phyloP scores from a whole-genome alignment of 2,888 invertebrate genomes.

The Caenorhabditis zanzibari region DNA sequence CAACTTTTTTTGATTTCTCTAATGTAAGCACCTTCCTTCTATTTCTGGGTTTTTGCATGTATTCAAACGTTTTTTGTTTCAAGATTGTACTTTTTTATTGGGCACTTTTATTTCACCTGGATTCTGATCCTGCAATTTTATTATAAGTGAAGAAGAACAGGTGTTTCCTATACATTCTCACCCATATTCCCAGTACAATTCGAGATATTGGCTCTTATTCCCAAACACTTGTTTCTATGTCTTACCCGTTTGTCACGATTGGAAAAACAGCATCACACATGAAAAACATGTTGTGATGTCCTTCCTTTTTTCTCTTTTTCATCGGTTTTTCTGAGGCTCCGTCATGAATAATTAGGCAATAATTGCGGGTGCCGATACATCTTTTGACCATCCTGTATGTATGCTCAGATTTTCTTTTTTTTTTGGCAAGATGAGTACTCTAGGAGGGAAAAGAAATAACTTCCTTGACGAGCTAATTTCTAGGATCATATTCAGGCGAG shows the following conservation, averaged over 20 bases:
- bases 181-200: constrained; percentile 26
- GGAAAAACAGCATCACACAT: constrained; percentile 25
- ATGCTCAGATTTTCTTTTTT: neutral
- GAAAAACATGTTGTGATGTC: constrained; percentile 45
- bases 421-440: constrained; percentile 10
- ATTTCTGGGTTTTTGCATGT: neutral
- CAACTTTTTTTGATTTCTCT: constrained; percentile 16
- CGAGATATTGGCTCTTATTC: constrained; percentile 10
- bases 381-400: constrained; percentile 39
- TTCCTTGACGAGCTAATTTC: neutral
- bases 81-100: constrained; percentile 3
- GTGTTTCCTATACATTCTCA: constrained; percentile 47
- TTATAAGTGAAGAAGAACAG: constrained; percentile 25
- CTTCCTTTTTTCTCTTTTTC: constrained; percentile 19
- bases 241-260: constrained; percentile 12
- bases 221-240: constrained; percentile 19
- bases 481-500: neutral
- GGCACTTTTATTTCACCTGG: constrained; percentile 3
- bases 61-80: neutral
- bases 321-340: constrained; percentile 16
- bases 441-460: neutral
- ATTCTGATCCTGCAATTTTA: constrained; percentile 6
- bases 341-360: constrained; percentile 57
- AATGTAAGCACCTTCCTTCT: neutral
- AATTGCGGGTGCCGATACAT: constrained; percentile 57